Conservation (phyloP, 2,113 vertebrate species). For the human region GRCh38 chr13:76561501-76562000, state of each 20-base stretch:
- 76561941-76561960: conserved; percentile 25
- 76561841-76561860: conserved; percentile 8
- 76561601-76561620: conserved; percentile 27
- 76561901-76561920: neutral
- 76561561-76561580: neutral
- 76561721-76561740: neutral
- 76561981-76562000: neutral
- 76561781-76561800: conserved; percentile 10
- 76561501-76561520: neutral
- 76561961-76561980: conserved; percentile 6
- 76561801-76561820: conserved; percentile 1
- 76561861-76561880: neutral
- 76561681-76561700: neutral
- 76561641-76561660: conserved; percentile 37
- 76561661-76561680: conserved; percentile 1
- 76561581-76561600: conserved; percentile 26
- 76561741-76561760: neutral
- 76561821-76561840: neutral
- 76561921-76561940: neutral
- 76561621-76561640: conserved; percentile 3
- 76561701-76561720: conserved; percentile 17
- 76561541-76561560: conserved; percentile 16
- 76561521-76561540: neutral
- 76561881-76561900: neutral
- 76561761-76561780: neutral